Evolutionary conservation across 2,888 invertebrate genomes (phyloP), one percentile per base, ranked within the genome.

Genomic region (Dryocosmus kuriphilus): DNA sequence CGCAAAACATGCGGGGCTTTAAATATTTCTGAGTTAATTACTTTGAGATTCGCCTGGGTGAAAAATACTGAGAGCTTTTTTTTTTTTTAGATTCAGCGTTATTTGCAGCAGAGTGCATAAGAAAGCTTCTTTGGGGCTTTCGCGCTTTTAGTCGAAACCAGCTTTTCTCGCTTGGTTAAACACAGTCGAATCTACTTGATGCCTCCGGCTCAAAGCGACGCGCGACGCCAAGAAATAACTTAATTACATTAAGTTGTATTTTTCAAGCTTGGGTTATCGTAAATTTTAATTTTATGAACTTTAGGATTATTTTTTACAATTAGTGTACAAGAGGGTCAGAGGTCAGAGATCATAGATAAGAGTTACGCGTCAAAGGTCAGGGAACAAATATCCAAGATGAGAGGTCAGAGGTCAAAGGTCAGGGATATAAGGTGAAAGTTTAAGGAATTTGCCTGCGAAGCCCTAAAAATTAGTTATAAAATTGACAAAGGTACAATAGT

Each of bases 11-110:
- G 22, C 4, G 14, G 11, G 57, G 57, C 62, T 67, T 41, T 38
- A 8, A 65, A 65, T 65, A 65, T 63, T 63, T 35, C n/a, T 11
- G 24, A 46, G 67, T 30, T 71, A 71, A 71, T 71, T 71, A 71
- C 27, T 46, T 71, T 5, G 67, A 30, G 30, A 51, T 71, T 30
- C n/a, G 30, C 30, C 51, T 51, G 27, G 8, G 46, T 51, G 30
- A 30, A 71, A 71, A 71, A 46, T 71, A 27, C 19, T n/a, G 4
- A n/a, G 9, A 9, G 46, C 41, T 46, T 22, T 71, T 71, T 71
- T 27, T 46, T 22, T 71, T 71, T 71, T 27, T 46, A 24, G 30
- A 46, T 30, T 16, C 51, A 46, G 46, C 67, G 46, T 51, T 46
- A 71, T 27, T 51, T 71, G 19, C 46, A 30, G 19, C 9, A 41